A percentile compares a stretch with the other conserved stretches of the same genome.
These are phyloP conservation scores for Centrocercus urophasianus DNA, from an alignment of 2,113 vertebrate species.

Conservation along the genomic window DNA sequence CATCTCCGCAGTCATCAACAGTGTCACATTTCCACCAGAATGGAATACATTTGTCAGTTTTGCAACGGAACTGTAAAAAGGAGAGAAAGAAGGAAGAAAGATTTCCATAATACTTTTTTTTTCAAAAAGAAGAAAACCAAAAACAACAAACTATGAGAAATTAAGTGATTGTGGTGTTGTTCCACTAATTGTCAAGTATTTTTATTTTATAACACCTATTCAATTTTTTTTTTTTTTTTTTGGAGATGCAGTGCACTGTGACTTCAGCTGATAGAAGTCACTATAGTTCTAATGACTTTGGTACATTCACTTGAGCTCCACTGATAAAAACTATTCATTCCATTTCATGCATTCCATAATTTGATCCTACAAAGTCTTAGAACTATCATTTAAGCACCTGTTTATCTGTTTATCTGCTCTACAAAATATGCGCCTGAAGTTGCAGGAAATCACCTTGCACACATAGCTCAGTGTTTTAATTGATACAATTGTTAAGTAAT, in stretches of 20 bases:
- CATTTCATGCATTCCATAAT: background rate
- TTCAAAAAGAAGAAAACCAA: background rate
- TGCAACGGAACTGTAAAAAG: constrained; percentile 90
- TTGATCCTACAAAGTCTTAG: background rate
- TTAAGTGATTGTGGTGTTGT: fast-evolving
- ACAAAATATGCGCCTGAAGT: background rate
- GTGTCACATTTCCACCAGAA: constrained; percentile 99
- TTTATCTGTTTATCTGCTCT: background rate
- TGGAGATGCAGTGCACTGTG: background rate
- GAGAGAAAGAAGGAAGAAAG: background rate
- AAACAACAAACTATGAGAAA: background rate
- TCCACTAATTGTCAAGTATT: background rate
- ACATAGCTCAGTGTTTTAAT: background rate
- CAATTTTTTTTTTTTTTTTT: background rate
- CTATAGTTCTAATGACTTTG: background rate
- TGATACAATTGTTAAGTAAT: background rate
- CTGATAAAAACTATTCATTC: background rate
- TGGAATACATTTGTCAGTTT: constrained; percentile 97
- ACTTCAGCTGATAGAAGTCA: background rate
- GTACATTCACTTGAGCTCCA: background rate
- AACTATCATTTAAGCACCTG: background rate
- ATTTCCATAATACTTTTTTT: background rate
- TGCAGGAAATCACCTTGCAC: background rate
- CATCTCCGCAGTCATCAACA: constrained; percentile 96
- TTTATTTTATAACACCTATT: background rate